Base-by-base conservation (phyloP, 1,140 invertebrate genomes). In the Portunus trituberculatus region DNA sequence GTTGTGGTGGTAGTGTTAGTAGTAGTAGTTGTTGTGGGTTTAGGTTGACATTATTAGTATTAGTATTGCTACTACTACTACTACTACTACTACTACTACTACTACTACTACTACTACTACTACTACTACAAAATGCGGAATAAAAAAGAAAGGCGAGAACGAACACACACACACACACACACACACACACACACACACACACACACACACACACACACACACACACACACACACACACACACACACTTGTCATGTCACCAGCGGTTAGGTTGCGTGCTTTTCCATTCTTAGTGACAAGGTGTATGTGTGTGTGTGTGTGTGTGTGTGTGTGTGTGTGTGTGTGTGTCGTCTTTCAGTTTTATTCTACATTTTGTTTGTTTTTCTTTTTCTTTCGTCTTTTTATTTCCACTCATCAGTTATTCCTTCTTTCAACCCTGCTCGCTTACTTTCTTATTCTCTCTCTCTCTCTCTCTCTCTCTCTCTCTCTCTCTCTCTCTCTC, bases 111-210 rank as follows among this genome's bases (percentile, higher is more conserved):
- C n/a, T 76, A n/a, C 52, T 59, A 59, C 52, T 59, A 59, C 52
- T 59, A 59, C 52, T 59, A 59, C 52, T 59, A 59, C 52, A 4
- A 59, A n/a, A n/a, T n/a, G n/a, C n/a, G n/a, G n/a, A n/a, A n/a
- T n/a, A n/a, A n/a, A n/a, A n/a, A n/a, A n/a, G n/a, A n/a, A n/a
- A n/a, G n/a, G n/a, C n/a, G n/a, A n/a, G n/a, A n/a, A n/a, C 12
- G 14, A 0, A 86, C 83, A 86, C 83, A 86, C 83, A 86, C 83
- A 86, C 83, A 86, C 83, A 86, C 83, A 86, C 83, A 86, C 83
- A 86, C 83, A 86, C 83, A 86, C 83, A 86, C 83, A 86, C 83
- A 86, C 83, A 86, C 83, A 86, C 83, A 86, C 83, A 86, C 83
- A 86, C 83, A 86, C 83, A 86, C 83, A 86, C 83, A 86, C 83